These are phyloP conservation scores for Sebastes goodei DNA, from an alignment of 2,797 vertebrate genomes.

Conservation along the genomic window DNA sequence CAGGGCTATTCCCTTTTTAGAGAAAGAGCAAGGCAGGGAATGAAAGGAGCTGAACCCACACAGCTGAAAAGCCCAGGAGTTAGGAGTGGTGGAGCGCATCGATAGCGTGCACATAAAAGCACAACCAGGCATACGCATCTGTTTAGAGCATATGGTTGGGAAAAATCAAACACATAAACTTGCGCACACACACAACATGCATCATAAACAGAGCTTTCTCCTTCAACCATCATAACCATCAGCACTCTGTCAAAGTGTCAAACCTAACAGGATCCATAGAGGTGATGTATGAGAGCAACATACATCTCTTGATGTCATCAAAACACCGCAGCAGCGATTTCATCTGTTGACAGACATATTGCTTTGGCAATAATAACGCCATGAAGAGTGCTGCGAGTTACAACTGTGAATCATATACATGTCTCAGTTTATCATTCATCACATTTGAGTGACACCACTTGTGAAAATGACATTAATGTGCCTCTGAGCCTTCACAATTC, in stretches of 20 bases:
- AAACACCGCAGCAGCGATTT: not conserved
- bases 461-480: not conserved
- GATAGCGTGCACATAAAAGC: slow-evolving; percentile 19
- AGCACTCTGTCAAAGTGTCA: slow-evolving; percentile 30
- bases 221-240: not conserved
- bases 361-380: not conserved
- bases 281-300: slow-evolving; percentile 18
- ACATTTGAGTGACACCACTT: slow-evolving; percentile 14
- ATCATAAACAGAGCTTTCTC: slow-evolving; percentile 9
- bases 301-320: slow-evolving; percentile 13
- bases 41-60: slow-evolving; percentile 43
- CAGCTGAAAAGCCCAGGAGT: slow-evolving; percentile 33
- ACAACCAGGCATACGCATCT: slow-evolving; percentile 15
- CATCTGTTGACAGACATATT: slow-evolving; percentile 18
- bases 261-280: not conserved
- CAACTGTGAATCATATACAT: not conserved
- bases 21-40: slow-evolving; percentile 30
- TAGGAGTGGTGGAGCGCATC: slow-evolving; percentile 5
- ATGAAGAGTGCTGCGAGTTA: not conserved
- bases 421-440: not conserved
- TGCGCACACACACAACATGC: not conserved
- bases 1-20: slow-evolving; percentile 53
- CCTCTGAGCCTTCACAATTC: not conserved
- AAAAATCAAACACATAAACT: slow-evolving; percentile 27
- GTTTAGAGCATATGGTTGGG: slow-evolving; percentile 1